Percentiles rank a stretch among this genome's conserved stretches.
These are phyloP conservation scores for Sphaeramia orbicularis DNA, from an alignment of 2,797 vertebrate genomes.

Conservation along the genomic window DNA sequence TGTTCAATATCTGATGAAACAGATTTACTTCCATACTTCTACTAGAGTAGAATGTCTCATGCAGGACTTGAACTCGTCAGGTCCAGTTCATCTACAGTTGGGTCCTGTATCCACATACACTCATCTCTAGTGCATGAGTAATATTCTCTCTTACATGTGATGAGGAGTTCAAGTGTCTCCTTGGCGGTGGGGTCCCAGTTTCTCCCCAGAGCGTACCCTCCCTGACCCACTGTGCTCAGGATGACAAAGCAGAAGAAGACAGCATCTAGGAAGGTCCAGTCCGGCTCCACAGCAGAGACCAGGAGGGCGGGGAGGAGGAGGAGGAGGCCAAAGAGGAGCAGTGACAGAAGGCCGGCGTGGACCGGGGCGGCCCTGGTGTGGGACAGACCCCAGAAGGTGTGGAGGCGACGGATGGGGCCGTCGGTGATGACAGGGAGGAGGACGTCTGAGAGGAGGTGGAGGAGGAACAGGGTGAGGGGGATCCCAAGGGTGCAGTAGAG, in stretches of 20 bases:
- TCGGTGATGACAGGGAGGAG: conserved; percentile 77
- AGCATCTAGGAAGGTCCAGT: conserved; percentile 83
- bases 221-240: conserved; percentile 87
- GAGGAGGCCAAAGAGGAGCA: conserved; percentile 65
- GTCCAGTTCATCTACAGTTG: too few relatives aligned
- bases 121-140: background rate
- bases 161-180: conserved; percentile 79
- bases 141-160: conserved; percentile 80
- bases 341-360: conserved; percentile 61
- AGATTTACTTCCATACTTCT: too few relatives aligned
- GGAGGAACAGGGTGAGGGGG: conserved; percentile 82
- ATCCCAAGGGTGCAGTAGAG: conserved; percentile 84
- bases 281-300: conserved; percentile 71
- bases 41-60: too few relatives aligned
- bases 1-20: too few relatives aligned
- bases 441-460: conserved; percentile 72
- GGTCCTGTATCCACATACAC: too few relatives aligned
- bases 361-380: conserved; percentile 54
- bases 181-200: conserved; percentile 61
- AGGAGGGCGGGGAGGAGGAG: conserved; percentile 81
- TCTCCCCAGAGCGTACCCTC: conserved; percentile 78
- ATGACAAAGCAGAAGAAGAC: conserved; percentile 88
- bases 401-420: conserved; percentile 62
- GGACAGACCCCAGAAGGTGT: conserved; percentile 71
- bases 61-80: too few relatives aligned